Evolutionary conservation across 2,888 invertebrate genomes (phyloP), one percentile per base, ranked within the genome.

Genomic region (Xanthia icteritia): DNA sequence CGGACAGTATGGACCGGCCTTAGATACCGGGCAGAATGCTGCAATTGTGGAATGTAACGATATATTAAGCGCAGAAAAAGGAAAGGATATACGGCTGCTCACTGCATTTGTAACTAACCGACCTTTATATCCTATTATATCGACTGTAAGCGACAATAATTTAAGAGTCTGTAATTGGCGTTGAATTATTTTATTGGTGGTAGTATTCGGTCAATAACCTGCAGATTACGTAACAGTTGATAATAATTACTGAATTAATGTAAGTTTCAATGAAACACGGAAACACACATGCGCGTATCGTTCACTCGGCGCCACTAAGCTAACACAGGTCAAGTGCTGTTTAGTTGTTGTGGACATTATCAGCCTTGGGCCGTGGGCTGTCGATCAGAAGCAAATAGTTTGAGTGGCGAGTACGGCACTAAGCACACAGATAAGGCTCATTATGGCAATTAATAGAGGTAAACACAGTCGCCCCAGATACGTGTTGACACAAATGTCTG

Each of bases 401-500:
- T 87, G 91, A 93, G 92, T 92, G 93, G 92, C 91, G 87, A 86
- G 87, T 86, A 79, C 80, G 84, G 86, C 75, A 90, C 90, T 93
- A 88, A 92, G 87, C 91, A 94, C 90, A 95, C 94, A 95, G 94
- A 94, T 94, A 95, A 94, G 91, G 89, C 93, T 94, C 94, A 95
- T 95, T 95, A 95, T 90, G 91, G 94, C 95, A 95, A 96, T 96
- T 96, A 96, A 93, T 90, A 86, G 91, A 92, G 90, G 93, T 91
- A 95, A 95, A 96, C 93, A 96, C 91, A 91, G 91, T 88, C 92
- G 94, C 89, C 95, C 94, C 91, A 93, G 93, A 93, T 94, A 92
- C 88, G 86, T 89, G 88, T 92, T 91, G 90, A 92, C 91, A 90
- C 88, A 89, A 86, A 85, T 89, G 89, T 81, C 73, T 86, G 70